These are phyloP conservation scores for Atrichornis clamosus DNA, from an alignment of 2,113 vertebrate species.

Conservation along the genomic window DNA sequence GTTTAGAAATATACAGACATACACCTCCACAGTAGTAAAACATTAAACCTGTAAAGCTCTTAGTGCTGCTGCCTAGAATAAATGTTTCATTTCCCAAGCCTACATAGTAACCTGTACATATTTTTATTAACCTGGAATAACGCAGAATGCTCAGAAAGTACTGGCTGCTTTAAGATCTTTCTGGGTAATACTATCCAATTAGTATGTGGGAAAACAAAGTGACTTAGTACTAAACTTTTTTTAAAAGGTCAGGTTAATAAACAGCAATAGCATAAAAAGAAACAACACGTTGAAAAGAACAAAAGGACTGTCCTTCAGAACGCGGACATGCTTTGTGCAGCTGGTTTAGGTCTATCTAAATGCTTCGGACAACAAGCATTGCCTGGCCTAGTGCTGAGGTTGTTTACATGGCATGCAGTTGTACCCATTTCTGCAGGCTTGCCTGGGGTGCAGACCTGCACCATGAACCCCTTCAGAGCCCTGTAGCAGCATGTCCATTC, in stretches of 20 bases:
- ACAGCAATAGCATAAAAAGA: background rate
- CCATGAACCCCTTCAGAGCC: background rate
- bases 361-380: background rate
- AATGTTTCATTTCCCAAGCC: slow-evolving; percentile 5
- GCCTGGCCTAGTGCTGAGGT: background rate
- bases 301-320: background rate
- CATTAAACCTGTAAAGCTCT: slow-evolving; percentile 13
- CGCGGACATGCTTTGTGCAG: background rate
- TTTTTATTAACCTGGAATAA: background rate
- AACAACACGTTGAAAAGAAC: background rate
- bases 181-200: background rate
- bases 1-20: background rate
- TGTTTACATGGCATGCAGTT: background rate
- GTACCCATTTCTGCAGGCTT: background rate
- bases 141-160: background rate
- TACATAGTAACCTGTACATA: background rate
- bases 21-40: background rate
- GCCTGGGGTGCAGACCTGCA: background rate
- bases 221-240: background rate
- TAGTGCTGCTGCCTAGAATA: background rate
- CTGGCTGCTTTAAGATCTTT: background rate
- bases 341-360: background rate
- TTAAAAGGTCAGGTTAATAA: background rate
- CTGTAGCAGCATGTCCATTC: background rate
- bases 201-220: background rate